These are phyloP conservation scores for Horisme vitalbata DNA, from an alignment of 2,888 invertebrate species.

Conservation along the genomic window DNA sequence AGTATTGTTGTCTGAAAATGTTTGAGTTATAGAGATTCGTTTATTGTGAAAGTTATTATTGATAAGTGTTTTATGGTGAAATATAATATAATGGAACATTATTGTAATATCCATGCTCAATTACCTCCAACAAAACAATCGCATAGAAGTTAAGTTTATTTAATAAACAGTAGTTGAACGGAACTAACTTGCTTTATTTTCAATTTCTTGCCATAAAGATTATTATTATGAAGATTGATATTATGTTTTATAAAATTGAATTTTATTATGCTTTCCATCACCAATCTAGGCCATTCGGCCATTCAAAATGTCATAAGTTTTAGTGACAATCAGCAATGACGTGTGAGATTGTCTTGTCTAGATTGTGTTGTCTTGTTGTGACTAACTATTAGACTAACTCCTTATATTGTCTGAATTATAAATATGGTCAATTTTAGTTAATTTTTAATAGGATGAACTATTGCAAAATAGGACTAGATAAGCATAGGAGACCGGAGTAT, in stretches of 20 bases:
- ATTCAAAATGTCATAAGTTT: no score
- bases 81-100: slow-evolving; percentile 27
- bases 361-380: no score
- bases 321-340: no score
- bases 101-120: slow-evolving; percentile 32
- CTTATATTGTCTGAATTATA: no score
- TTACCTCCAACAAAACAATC: slow-evolving; percentile 31
- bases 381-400: no score
- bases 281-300: no score
- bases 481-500: no score
- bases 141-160: slow-evolving; percentile 12
- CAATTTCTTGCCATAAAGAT: slow-evolving; percentile 39
- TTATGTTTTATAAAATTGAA: not conserved
- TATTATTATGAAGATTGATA: not conserved
- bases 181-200: slow-evolving; percentile 32
- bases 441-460: no score
- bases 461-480: no score
- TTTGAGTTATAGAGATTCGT: not conserved
- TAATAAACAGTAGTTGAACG: slow-evolving; percentile 17
- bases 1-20: no score
- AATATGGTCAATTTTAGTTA: no score
- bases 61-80: slow-evolving; percentile 24
- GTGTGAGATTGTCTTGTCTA: no score
- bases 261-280: not conserved
- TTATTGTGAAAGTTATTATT: slow-evolving; percentile 20